These are phyloP conservation scores for Stegostoma tigrinum DNA, from an alignment of 2,113 vertebrate genomes.

Conservation along the genomic window DNA sequence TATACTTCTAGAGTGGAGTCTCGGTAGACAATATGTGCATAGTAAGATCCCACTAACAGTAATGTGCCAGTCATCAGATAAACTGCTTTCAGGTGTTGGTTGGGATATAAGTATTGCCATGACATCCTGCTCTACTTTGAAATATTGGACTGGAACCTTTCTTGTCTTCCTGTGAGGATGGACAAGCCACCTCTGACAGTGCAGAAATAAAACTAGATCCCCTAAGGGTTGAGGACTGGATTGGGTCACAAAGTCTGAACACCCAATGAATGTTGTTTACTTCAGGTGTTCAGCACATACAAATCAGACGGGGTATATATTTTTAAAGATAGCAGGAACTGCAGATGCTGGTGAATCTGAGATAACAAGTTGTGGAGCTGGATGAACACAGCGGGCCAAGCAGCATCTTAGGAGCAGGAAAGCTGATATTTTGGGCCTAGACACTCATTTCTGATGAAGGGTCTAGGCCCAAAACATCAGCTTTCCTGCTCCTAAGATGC, in stretches of 20 bases:
- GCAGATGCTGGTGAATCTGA: too few relatives aligned
- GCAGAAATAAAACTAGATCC: not conserved
- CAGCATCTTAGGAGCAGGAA: too few relatives aligned
- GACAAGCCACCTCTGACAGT: not conserved
- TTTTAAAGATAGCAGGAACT: too few relatives aligned
- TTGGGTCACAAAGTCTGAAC: not conserved
- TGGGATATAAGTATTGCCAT: not conserved
- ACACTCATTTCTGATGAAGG: too few relatives aligned
- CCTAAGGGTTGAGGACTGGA: not conserved
- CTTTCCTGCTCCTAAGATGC: too few relatives aligned
- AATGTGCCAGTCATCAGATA: not conserved
- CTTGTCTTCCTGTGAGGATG: too few relatives aligned
- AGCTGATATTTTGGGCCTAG: too few relatives aligned
- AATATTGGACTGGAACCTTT: not conserved
- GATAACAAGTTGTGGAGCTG: too few relatives aligned
- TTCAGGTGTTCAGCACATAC: not conserved
- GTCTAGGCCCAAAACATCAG: too few relatives aligned
- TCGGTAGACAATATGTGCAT: not conserved
- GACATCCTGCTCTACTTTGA: not conserved
- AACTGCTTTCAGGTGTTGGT: not conserved
- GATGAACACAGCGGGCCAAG: too few relatives aligned
- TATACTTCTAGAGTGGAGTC: not conserved
- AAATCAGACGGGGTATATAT: not conserved
- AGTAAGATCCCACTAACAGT: not conserved
- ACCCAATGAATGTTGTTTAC: not conserved